Evolutionary conservation across 2,113 vertebrate genomes (phyloP), one percentile per base, ranked within the genome.

Genomic region (Anoura caudifer): DNA sequence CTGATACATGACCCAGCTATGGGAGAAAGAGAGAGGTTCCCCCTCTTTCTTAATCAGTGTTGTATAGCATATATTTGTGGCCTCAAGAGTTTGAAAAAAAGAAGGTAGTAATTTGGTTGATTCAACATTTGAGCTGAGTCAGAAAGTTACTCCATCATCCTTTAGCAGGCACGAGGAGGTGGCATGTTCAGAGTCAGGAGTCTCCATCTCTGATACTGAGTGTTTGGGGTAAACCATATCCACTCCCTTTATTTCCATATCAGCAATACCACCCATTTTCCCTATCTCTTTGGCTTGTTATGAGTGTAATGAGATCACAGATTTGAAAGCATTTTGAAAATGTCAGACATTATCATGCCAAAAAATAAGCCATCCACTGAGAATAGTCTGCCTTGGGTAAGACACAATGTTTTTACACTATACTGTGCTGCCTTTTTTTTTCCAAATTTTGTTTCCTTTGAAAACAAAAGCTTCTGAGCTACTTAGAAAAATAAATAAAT

Each of bases 121-220:
- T 87, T 96, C 80, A 91, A 67, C 79, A 85, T 94, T 93, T 96
- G 79, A 91, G 24, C 61, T 83, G 90, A 97, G 73, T 97, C 73
- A 93, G 59, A 87, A 88, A 79, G 72, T 97, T 97, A 96, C 84
- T 94, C 76, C 95, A 82, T 72, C 72, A 83, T 79, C 33, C 36
- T 92, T 95, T 56, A 76, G 41, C 10, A 3, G 43, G 12, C 2
- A 65, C 75, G 54, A 95, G 31, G 36, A 22, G 47, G 24, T 79
- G 36, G 38, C 61, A 4, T 70, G 36, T 83, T 93, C 50, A 87
- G 85, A 87, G 69, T 86, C 86, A 95, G 79, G 79, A 95, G 43
- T 50, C 61, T 87, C 28, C 31, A 7, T 1, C 56, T 95, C 36
- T 65, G 31, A 59, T 94, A 95, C 70, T 96, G 94, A 96, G 14